Percentiles rank a stretch among this genome's conserved stretches.
Evolutionary conservation across 2,113 vertebrate genomes (phyloP).

Genomic region (Perca flavescens): DNA sequence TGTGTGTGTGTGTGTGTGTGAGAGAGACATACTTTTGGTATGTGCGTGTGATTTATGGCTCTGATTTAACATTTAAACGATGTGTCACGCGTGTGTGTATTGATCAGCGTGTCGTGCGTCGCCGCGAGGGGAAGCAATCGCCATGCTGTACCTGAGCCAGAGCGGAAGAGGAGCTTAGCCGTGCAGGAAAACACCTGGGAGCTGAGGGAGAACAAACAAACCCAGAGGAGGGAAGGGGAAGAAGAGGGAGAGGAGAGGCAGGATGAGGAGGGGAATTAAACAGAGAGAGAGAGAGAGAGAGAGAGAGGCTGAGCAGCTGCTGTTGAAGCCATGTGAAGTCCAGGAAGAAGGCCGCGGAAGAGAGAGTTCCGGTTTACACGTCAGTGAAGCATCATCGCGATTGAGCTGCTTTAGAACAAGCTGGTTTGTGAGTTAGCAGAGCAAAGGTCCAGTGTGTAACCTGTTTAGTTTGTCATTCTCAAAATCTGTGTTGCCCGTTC

Average conservation of each 20-base stretch:
- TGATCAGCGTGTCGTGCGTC: conserved; percentile 9
- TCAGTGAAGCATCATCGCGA: conserved; percentile 38
- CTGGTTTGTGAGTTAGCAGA: not conserved
- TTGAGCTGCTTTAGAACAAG: conserved; percentile 8
- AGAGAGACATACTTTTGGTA: no score
- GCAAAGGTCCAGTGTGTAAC: not conserved
- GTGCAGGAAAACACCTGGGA: conserved; percentile 83
- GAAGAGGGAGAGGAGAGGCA: conserved; percentile 70
- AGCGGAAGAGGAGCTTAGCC: conserved; percentile 70
- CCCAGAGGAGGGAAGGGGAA: conserved; percentile 74
- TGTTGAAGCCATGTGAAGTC: conserved; percentile 56
- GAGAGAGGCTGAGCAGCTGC: conserved; percentile 35
- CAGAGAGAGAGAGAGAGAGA: conserved; percentile 25
- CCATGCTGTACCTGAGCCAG: conserved; percentile 77
- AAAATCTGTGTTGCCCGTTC: no score
- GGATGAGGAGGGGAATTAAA: conserved; percentile 67
- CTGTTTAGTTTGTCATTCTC: no score
- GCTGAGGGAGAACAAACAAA: conserved; percentile 79
- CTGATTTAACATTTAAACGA: not conserved
- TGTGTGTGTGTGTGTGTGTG: conserved; percentile 21
- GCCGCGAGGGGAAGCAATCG: conserved; percentile 30
- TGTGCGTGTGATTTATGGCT: not conserved
- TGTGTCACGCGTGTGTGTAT: not conserved
- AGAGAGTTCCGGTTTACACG: conserved; percentile 51
- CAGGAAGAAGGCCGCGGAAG: conserved; percentile 59